A percentile compares a stretch with the other conserved stretches of the same genome.
phyloP scores from a whole-genome alignment of 2,113 vertebrate genomes.

The Lanius ludovicianus region DNA sequence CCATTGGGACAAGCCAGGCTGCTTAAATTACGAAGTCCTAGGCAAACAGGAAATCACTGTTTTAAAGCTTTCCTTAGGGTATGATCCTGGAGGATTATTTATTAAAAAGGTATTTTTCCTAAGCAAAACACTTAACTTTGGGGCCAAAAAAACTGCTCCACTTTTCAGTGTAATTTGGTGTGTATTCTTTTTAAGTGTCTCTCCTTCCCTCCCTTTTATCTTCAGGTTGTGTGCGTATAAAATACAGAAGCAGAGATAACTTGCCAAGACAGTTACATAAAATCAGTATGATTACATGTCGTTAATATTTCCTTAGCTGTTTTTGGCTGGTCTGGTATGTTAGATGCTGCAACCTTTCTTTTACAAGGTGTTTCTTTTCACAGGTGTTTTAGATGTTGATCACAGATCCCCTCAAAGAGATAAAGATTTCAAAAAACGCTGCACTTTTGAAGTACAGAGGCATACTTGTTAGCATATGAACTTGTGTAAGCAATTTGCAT shows the following conservation, averaged over 20 bases:
- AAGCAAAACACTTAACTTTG: not conserved
- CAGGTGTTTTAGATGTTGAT: slow-evolving; percentile 21
- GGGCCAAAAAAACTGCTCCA: not conserved
- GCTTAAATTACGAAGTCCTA: not conserved
- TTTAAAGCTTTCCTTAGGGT: slow-evolving; percentile 18
- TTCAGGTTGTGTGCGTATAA: fast-evolving
- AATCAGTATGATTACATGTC: not conserved
- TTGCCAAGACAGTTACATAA: not conserved
- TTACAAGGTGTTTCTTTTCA: not conserved
- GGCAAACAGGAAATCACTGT: slow-evolving; percentile 32
- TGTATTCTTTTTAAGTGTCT: not conserved
- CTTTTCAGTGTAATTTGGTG: not conserved
- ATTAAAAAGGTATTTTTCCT: not conserved
- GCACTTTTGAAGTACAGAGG: slow-evolving; percentile 32
- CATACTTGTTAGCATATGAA: not conserved
- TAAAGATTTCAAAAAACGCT: slow-evolving; percentile 22
- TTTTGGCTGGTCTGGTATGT: not conserved
- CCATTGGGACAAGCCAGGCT: not conserved
- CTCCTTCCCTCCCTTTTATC: not conserved
- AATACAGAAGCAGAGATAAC: not conserved
- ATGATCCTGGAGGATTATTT: not conserved
- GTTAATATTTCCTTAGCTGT: not conserved
- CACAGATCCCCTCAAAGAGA: slow-evolving; percentile 35
- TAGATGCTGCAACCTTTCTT: not conserved
- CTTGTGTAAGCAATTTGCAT: not conserved